These are phyloP conservation scores for Puma concolor DNA, from an alignment of 2,113 vertebrate genomes.

Conservation along the genomic window DNA sequence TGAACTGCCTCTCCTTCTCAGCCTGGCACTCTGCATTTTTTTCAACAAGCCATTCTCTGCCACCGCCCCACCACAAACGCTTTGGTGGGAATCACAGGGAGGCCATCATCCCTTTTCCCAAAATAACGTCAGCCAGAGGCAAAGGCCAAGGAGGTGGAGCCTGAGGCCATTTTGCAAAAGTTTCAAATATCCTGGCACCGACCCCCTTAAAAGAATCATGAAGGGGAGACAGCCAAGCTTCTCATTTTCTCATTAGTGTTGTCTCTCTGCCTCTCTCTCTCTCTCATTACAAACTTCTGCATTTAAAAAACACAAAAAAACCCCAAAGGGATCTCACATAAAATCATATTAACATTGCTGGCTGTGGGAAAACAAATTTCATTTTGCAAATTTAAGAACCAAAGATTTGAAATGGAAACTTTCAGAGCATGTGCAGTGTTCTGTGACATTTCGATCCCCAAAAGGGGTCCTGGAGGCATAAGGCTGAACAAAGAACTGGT, in stretches of 20 bases:
- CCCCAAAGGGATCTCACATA: neutral
- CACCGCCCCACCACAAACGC: conserved; percentile 31
- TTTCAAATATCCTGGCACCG: conserved; percentile 75
- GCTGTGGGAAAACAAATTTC: neutral
- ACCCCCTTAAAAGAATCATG: conserved; percentile 54
- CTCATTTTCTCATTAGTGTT: conserved; percentile 15
- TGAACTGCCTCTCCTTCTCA: conserved; percentile 21
- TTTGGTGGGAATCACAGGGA: conserved; percentile 56
- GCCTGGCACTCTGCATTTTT: neutral
- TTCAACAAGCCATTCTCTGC: conserved; percentile 26
- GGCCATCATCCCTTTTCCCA: conserved; percentile 57
- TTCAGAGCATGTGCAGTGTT: neutral
- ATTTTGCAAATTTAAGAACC: neutral
- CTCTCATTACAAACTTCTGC: conserved; percentile 3
- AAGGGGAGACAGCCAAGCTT: conserved; percentile 42
- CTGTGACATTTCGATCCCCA: neutral
- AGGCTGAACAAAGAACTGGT: neutral
- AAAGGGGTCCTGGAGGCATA: neutral
- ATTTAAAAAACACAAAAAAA: neutral
- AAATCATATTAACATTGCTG: neutral
- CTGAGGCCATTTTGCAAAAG: conserved; percentile 64
- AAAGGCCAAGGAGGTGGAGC: conserved; percentile 66
- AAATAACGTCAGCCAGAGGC: conserved; percentile 66
- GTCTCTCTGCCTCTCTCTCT: neutral
- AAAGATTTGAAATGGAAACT: neutral